Evolutionary conservation across 2,888 invertebrate genomes (phyloP).

Genomic region (Orthonychiurus folsomi): DNA sequence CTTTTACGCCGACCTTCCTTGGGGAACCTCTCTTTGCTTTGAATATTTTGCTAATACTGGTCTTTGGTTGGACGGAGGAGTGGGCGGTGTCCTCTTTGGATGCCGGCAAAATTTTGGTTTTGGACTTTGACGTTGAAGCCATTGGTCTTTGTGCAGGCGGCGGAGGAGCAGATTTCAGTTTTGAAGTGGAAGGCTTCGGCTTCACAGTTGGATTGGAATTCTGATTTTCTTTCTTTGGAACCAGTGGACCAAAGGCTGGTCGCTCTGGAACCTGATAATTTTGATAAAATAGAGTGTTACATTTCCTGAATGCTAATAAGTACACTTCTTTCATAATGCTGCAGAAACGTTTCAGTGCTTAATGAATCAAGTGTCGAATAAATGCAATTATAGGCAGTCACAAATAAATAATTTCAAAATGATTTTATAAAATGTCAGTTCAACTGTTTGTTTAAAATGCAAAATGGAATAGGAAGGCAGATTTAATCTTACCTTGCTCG

Average conservation of each 20-base stretch:
- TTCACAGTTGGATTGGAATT: background rate
- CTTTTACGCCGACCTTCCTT: background rate
- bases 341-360: too few species aligned
- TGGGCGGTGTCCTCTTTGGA: background rate
- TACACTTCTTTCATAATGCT: too few species aligned
- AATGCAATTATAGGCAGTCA: too few species aligned
- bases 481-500: background rate
- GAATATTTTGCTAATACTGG: background rate
- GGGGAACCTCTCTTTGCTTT: background rate
- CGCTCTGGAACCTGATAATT: background rate
- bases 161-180: background rate
- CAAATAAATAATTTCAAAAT: too few species aligned
- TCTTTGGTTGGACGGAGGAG: background rate
- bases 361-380: too few species aligned
- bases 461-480: too few species aligned
- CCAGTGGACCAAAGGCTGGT: constrained; percentile 2
- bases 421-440: too few species aligned
- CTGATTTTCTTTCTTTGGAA: constrained; percentile 11
- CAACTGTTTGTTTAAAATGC: too few species aligned
- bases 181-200: background rate
- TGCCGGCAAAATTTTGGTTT: background rate
- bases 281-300: background rate
- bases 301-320: background rate
- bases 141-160: too few species aligned
- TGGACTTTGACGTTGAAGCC: background rate